Evolutionary conservation across 2,888 invertebrate genomes (phyloP).

Genomic region (Punctoribates punctum): DNA sequence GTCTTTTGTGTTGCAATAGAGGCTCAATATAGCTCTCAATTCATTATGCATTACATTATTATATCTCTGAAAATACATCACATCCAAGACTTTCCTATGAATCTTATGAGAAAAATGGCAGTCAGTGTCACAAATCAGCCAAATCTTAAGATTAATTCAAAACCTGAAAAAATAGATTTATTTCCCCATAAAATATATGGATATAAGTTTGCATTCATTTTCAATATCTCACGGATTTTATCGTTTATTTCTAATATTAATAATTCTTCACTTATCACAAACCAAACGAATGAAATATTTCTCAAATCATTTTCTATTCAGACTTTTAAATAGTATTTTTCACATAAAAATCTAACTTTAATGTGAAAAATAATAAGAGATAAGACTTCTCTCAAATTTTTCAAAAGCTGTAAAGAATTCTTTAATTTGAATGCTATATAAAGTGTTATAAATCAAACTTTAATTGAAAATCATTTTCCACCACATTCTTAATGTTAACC

Average conservation of each 20-base stretch:
- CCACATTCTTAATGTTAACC: too few relatives aligned
- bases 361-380: background rate
- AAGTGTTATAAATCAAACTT: too few relatives aligned
- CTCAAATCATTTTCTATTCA: background rate
- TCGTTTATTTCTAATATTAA: background rate
- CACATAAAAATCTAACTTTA: background rate
- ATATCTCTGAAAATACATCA: background rate
- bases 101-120: slow-evolving; percentile 10
- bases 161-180: background rate
- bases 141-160: background rate
- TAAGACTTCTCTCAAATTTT: too few relatives aligned
- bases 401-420: too few relatives aligned
- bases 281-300: too few relatives aligned
- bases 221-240: background rate
- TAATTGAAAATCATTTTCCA: too few relatives aligned
- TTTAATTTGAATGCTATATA: too few relatives aligned
- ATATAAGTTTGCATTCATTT: background rate
- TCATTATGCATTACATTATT: slow-evolving; percentile 34
- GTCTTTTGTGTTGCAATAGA: background rate
- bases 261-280: background rate
- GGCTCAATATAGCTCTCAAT: too few relatives aligned
- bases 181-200: background rate
- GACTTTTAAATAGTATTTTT: background rate
- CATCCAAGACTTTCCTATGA: background rate
- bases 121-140: background rate